Conservation (phyloP, 1,140 invertebrate genomes). For the Drosophila pachea region DNA sequence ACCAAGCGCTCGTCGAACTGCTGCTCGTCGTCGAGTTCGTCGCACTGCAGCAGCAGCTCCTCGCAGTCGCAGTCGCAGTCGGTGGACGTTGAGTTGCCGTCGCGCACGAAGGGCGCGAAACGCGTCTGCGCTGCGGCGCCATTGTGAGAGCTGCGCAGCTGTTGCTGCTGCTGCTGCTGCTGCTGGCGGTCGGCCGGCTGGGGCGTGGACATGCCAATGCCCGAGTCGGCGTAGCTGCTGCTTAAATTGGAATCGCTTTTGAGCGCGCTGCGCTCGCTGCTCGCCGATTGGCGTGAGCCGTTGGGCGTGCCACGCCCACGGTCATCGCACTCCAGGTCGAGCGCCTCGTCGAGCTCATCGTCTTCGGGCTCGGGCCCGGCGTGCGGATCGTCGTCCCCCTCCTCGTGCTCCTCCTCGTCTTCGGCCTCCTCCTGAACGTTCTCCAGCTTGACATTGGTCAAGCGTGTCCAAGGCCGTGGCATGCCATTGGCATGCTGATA, state of each 20-base stretch:
- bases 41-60: constrained; percentile 73
- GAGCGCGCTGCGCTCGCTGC: constrained; percentile 60
- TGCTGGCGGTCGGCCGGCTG: constrained; percentile 12
- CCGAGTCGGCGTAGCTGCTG: constrained; percentile 73
- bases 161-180: constrained; percentile 14
- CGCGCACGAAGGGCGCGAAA: constrained; percentile 62
- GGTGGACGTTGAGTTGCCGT: constrained; percentile 67
- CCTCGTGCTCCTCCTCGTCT: constrained; percentile 51
- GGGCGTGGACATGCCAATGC: constrained; percentile 52
- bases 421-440: constrained; percentile 71
- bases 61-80: constrained; percentile 66
- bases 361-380: constrained; percentile 45
- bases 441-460: constrained; percentile 70
- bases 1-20: constrained; percentile 69
- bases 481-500: constrained; percentile 55
- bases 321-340: constrained; percentile 50
- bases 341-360: constrained; percentile 46
- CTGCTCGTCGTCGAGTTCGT: constrained; percentile 69
- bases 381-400: constrained; percentile 45
- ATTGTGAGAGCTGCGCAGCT: constrained; percentile 26
- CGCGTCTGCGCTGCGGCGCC: constrained; percentile 24
- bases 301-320: constrained; percentile 27
- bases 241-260: constrained; percentile 76
- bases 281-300: constrained; percentile 58
- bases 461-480: constrained; percentile 56